Base-by-base conservation (phyloP, 64 coral and sea anemone genomes). In the Pocillopora verrucosa region DNA sequence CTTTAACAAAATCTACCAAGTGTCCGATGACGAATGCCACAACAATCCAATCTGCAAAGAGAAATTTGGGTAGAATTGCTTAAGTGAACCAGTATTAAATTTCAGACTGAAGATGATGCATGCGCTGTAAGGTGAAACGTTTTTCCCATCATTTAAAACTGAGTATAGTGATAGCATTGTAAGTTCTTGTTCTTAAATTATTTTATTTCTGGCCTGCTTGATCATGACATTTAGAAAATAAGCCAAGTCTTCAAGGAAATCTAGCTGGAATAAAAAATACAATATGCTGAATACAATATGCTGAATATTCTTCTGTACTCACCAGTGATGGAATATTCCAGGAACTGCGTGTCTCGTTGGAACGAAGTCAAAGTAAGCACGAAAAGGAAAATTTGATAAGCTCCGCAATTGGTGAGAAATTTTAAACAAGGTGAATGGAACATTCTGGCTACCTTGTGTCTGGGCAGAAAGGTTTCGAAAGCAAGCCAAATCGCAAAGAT, bases 381-480 rank as follows among this genome's bases (percentile, higher is more conserved):
- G 37, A 69, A 51, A 11, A 87, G 70, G 61, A 87, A 87, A 4
- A 35, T 60, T 36, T 74, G 70, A 60, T 75, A 87, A 15, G 57
- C 15, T 11, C 70, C 74, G 24, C 56, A 62, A 51, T 76, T 4
- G 70, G 62, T 63, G 13, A 87, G 22, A 25, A 75, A 87, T 45
- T 36, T 87, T 24, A 87, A 38, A 35, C 13, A n/a, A 11, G 86
- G 86, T 38, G 69, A 59, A 13, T 57, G 59, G 10, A 76, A 75
- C 56, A 87, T 74, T 37, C n/a, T 87, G 14, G 86, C 60, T 2
- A 87, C 34, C 16, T 87, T 76, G 69, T 87, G 86, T 5, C 20
- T 59, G 19, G 70, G 86, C 22, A 20, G 72, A 76, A 57, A 35
- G 56, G 0, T 2, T 12, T 63, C 70, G 72, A 60, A 87, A 35